Evolutionary conservation across 1,140 invertebrate species (phyloP), one percentile per base, ranked within the genome.

Genomic region (Drosophila hydei): DNA sequence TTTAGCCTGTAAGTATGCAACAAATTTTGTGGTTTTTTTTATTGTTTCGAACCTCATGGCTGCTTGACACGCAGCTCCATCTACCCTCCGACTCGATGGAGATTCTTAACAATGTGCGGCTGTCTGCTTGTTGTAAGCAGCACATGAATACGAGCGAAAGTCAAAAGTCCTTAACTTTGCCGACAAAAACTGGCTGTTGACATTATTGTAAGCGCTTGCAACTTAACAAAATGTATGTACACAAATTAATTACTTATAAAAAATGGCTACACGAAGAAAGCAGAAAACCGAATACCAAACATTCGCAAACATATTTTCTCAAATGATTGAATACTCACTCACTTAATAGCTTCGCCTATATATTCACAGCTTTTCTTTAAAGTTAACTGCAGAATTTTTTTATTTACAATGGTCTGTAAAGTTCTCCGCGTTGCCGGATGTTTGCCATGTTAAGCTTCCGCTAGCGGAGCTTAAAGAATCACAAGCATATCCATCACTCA

Each of bases 1-100:
- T 75, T 75, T 78, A 52, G 81, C 70, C 50, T 73, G 58, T 43
- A 79, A 80, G 70, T 77, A 87, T 87, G 77, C 81, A 87, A 81
- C 74, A 87, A 81, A 54, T 76, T 75, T 67, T 40, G 27, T 58
- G 42, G 43, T 21, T 21, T 40, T 38, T 30, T 16, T 67, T 47
- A 18, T 42, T 65, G 40, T 59, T 56, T 51, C n/a, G 30, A 19
- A 25, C 54, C 48, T 33, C 55, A 38, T 16, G 19, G 47, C 62
- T 67, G 52, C 48, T 54, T 48, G 51, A 40, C 18, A 70, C 25
- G 11, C 23, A 18, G 48, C 27, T n/a, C 4, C 27, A 25, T 36
- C 3, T 6, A 43, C 4, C 12, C 40, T 51, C 11, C 38, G 11
- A 12, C 48, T 23, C 23, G 21, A 9, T 43, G 51, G 19, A 19